Evolutionary conservation across 2,888 invertebrate genomes (phyloP), one percentile per base, ranked within the genome.

Genomic region (Euplagia quadripunctaria): DNA sequence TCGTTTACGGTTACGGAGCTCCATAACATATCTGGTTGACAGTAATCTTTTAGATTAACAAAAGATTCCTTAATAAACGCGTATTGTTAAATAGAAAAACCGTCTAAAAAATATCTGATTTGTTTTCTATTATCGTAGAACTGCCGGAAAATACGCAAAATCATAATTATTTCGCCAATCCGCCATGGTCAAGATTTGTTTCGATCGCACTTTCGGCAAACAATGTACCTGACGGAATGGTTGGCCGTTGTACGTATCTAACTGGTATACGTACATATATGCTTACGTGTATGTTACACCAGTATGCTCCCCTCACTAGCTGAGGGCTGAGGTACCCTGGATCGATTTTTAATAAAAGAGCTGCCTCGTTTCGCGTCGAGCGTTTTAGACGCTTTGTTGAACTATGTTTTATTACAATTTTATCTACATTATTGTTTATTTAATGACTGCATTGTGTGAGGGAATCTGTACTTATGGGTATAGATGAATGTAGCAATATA

Each of bases 321-420:
- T 9, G 12, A n/a, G 46, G n/a, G 67, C 69, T 43, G 64, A 64
- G 58, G 42, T 68, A 68, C n/a, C 42, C 55, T 42, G 58, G 63
- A 75, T 75, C 75, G 75, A 75, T 75, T 72, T 69, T 72, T 72
- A 75, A 72, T 69, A 66, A 65, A 72, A 46, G 74, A 72, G 71
- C 63, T 64, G n/a, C 20, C n/a, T 71, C 46, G 11, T 55, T 66
- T 69, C 42, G 11, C 46, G 41, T 49, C 3, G 11, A 20, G 6
- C 49, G 52, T 72, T 68, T 58, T 64, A 20, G 6, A 58, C 31
- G 17, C 20, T 52, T 67, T 31, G 51, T 46, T 61, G n/a, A 58
- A 14, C 5, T 17, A 46, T 41, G 8, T 51, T 72, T 67, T 63
- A 63, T 67, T 61, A 20, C 16, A 9, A 42, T 55, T 55, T 51